Base-by-base conservation (phyloP, 2,113 vertebrate species). In the Athene noctua region DNA sequence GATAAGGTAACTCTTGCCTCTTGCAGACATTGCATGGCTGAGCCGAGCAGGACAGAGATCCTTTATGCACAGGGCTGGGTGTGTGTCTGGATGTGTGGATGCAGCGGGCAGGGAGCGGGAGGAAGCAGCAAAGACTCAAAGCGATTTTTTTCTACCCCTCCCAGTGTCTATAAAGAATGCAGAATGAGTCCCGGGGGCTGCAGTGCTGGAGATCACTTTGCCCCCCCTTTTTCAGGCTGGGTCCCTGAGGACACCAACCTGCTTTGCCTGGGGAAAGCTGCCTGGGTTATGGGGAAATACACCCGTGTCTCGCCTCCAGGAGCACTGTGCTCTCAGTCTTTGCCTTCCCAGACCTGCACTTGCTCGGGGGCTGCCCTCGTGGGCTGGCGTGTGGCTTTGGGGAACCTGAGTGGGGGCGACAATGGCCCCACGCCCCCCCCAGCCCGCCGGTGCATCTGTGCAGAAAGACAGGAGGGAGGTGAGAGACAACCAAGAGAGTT, bases 1-100 rank as follows among this genome's bases (percentile, higher is more conserved):
- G 94, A 96, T 92, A 97, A 99, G 99, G 99, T 99, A 99, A 99
- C 98, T 97, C 96, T 71, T 55, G 89, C 89, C 71, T 80, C 72
- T 91, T 6, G 57, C 93, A 75, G 77, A 32, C 78, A 16, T 92
- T 90, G 95, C 95, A 72, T 58, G 96, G 94, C 97, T 61, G 94
- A 82, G 95, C 92, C 29, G 84, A 85, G 94, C 96, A 94, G 95
- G 96, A 97, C 96, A 93, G 96, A 51, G 90, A 54, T 82, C 79
- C 92, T 96, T 89, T 83, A 58, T 97, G 96, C 91, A 21, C 89
- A 17, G 79, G 66, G 80, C 62, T 83, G 58, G 18, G 58, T 20
- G 58, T 68, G 86, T 40, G 46, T 25, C 22, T 67, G 68, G 36
- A 8, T 67, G 81, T 26, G 66, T 81, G 91, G 26, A 21, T 78